Base-by-base conservation (phyloP, 2,888 invertebrate species). In the Patella caerulea region DNA sequence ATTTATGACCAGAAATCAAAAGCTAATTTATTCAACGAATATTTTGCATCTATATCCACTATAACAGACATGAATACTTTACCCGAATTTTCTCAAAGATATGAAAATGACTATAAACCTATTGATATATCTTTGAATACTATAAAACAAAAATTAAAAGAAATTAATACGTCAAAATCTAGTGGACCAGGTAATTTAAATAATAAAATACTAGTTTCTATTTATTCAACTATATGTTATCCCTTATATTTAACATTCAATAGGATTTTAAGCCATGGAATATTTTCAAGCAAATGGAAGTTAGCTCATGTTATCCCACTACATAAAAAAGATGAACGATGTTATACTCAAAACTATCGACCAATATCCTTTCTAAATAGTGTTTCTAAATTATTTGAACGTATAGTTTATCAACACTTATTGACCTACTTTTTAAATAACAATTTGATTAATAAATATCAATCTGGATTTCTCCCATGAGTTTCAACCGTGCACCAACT, bases 401-500 rank as follows among this genome's bases (percentile, higher is more conserved):
- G 83, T 71, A 80, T 82, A 17, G 53, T 84, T 14, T 24, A 24
- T 70, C 59, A 82, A 81, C 76, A 56, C 77, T 54, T 53, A 83
- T 45, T 81, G 81, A 81, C 56, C 56, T 4, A 75, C 72, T 65
- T 19, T 78, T 3, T 79, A 11, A n/a, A 74, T 2, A 55, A 81
- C 74, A 74, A 81, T 59, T 79, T 84, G n/a, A 76, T 84, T 9
- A 56, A 78, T n/a, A 78, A 81, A 24, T 11, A 65, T 0, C 84
- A 85, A 71, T 80, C 81, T 73, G 82, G 84, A 9, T 86, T 84
- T 71, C 34, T 83, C 11, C 81, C 74, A 54, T 78, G 74, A 52
- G 52, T 76, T 3, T 83, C 84, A 5, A 82, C 82, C 73, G 81
- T 82, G 24, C 80, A 79, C 17, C 81, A 86, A 72, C 81, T 86